These are phyloP conservation scores for Neodiprion pinetum DNA, from an alignment of 1,140 invertebrate species.

Conservation along the genomic window DNA sequence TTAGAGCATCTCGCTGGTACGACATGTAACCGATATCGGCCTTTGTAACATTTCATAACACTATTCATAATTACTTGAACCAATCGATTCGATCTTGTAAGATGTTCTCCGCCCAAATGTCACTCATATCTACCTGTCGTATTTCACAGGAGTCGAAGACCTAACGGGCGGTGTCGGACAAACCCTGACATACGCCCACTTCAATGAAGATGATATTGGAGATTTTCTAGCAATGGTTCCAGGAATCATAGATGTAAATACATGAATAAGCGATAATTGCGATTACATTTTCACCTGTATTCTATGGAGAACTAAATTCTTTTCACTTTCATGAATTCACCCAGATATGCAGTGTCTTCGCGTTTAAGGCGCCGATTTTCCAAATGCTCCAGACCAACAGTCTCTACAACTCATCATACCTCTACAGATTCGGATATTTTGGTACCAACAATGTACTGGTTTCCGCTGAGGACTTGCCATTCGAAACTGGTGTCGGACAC, in stretches of 20 bases:
- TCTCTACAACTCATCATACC: not conserved
- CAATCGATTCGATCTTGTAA: too few species aligned
- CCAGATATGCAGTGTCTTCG: not conserved
- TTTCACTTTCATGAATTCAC: not conserved
- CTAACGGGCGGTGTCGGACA: not conserved
- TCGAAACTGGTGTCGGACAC: not conserved
- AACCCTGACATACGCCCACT: not conserved
- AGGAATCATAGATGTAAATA: not conserved
- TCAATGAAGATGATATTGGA: not conserved
- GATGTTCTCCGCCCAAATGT: too few species aligned
- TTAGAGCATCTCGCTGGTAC: too few species aligned
- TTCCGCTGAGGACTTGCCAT: not conserved
- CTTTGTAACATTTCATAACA: too few species aligned
- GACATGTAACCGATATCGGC: too few species aligned
- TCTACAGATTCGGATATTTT: conserved; percentile 6
- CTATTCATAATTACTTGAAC: too few species aligned
- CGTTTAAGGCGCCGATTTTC: not conserved
- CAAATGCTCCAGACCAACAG: not conserved
- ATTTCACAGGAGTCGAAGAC: not conserved
- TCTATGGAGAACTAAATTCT: not conserved
- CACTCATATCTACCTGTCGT: too few species aligned
- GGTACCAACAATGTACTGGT: not conserved
- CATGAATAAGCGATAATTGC: not conserved
- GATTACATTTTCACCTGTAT: not conserved
- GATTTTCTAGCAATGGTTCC: not conserved